A percentile compares a stretch with the other conserved stretches of the same genome.
Evolutionary conservation across 2,113 vertebrate genomes (phyloP).

Genomic region (Scytalopus superciliaris): DNA sequence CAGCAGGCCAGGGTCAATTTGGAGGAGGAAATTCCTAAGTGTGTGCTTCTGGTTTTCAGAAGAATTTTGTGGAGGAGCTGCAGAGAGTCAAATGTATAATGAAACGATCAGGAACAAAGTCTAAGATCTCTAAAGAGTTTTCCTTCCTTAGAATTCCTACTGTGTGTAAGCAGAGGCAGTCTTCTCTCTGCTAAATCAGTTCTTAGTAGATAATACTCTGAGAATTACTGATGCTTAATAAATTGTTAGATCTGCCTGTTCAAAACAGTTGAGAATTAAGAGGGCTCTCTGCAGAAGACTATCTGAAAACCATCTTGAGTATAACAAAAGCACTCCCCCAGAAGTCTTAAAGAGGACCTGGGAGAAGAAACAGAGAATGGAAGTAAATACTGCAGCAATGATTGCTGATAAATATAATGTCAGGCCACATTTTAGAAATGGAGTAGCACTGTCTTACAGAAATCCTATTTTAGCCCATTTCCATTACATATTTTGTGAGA

Average conservation of each 20-base stretch:
- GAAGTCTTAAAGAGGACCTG: not conserved
- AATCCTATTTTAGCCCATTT: not conserved
- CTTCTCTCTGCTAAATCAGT: conserved; percentile 3
- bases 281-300: not conserved
- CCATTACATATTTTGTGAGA: not conserved
- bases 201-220: not conserved
- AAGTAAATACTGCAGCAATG: not conserved
- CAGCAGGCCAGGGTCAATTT: not conserved
- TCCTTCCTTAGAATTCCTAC: not conserved
- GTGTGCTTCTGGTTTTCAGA: not conserved
- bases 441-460: not conserved
- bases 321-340: not conserved
- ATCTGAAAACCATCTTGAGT: not conserved
- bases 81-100: not conserved
- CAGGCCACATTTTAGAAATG: not conserved
- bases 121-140: not conserved
- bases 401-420: not conserved
- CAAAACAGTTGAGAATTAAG: conserved; percentile 3
- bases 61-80: not conserved
- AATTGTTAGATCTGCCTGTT: not conserved
- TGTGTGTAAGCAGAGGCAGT: not conserved
- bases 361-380: not conserved
- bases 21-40: not conserved
- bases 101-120: not conserved
- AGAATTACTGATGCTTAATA: conserved; percentile 12